A percentile compares a stretch with the other conserved stretches of the same genome.
Conservation (phyloP, 1,140 invertebrate genomes). For the Scaptomyza pallida region DNA sequence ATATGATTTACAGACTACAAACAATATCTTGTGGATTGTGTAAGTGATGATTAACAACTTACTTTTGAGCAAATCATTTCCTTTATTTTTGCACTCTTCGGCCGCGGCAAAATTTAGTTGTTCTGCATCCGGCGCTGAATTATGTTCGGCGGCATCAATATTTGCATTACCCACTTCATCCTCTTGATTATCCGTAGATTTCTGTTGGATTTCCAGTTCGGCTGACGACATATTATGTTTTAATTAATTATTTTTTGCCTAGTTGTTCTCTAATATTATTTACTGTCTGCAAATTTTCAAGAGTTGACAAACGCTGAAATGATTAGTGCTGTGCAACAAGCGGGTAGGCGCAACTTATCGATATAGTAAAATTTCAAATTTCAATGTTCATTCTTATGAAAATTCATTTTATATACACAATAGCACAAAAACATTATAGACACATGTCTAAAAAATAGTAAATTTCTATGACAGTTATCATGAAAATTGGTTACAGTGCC, state of each 20-base stretch:
- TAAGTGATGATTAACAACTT: slow-evolving; percentile 75
- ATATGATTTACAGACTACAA: neutral
- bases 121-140: slow-evolving; percentile 43
- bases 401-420: neutral
- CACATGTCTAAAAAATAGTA: too few relatives aligned
- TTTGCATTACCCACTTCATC: slow-evolving; percentile 39
- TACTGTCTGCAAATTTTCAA: slow-evolving; percentile 68
- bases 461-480: neutral
- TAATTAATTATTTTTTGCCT: slow-evolving; percentile 58
- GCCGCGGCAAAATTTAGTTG: slow-evolving; percentile 85
- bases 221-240: slow-evolving; percentile 68
- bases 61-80: slow-evolving; percentile 95
- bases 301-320: slow-evolving; percentile 56
- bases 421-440: too few relatives aligned
- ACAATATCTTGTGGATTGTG: slow-evolving; percentile 4
- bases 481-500: neutral
- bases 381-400: neutral
- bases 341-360: slow-evolving; percentile 41
- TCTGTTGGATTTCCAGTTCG: slow-evolving; percentile 61
- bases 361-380: slow-evolving; percentile 17
- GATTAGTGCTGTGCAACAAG: slow-evolving; percentile 50
- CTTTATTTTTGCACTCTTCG: slow-evolving; percentile 92
- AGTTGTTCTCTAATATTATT: slow-evolving; percentile 63
- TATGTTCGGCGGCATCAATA: slow-evolving; percentile 46
- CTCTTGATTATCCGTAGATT: slow-evolving; percentile 49